Percentiles rank a stretch among this genome's conserved stretches.
Evolutionary conservation across 1,140 invertebrate genomes (phyloP).

Genomic region (Trichonephila inaurata): DNA sequence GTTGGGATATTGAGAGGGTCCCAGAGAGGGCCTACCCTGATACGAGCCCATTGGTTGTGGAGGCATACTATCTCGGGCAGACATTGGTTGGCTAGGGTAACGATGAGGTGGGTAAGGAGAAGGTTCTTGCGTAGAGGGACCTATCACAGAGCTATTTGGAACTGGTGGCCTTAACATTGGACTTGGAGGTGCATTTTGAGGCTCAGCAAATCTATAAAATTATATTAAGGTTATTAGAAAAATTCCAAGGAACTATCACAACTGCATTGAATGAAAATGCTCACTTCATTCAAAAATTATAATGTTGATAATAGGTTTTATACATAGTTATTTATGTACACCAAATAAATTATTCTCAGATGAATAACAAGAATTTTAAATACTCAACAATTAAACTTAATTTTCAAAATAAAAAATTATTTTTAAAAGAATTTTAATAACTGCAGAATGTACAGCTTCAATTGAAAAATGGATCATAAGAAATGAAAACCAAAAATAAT

Average conservation of each 20-base stretch:
- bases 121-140: constrained; percentile 58
- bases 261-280: no score
- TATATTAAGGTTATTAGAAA: neutral
- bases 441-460: no score
- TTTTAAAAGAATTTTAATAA: no score
- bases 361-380: no score
- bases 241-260: neutral
- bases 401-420: no score
- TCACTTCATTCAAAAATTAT: no score
- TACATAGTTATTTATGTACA: no score
- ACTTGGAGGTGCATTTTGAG: constrained; percentile 50
- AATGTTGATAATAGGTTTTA: no score
- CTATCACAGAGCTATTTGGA: constrained; percentile 47
- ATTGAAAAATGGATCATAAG: no score
- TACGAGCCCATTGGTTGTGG: constrained; percentile 63
- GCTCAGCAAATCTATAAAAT: constrained; percentile 11
- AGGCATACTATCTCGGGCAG: constrained; percentile 51
- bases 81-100: constrained; percentile 59
- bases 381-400: no score
- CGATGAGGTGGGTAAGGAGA: constrained; percentile 64
- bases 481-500: no score
- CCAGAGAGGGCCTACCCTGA: constrained; percentile 67
- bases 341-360: no score
- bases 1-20: constrained; percentile 72
- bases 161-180: constrained; percentile 65